Percentiles rank a stretch among this genome's conserved stretches.
Conservation (phyloP, 2,797 vertebrate genomes). For the Acipenser ruthenus region DNA sequence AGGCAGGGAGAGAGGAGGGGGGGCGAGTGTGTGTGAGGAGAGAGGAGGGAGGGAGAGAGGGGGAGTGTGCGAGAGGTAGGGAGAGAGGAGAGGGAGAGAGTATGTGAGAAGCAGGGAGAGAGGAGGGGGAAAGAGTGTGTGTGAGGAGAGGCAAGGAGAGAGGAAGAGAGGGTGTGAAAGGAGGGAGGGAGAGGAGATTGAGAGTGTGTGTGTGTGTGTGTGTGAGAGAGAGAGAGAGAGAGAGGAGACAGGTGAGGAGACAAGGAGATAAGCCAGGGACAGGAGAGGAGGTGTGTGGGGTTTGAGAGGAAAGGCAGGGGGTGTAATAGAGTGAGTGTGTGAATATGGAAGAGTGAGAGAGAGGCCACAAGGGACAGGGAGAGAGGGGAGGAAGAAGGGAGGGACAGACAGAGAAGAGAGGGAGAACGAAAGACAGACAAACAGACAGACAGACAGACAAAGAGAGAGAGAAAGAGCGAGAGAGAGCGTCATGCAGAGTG, state of each 20-base stretch:
- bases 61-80: slow-evolving; percentile 16
- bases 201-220: not conserved
- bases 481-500: not conserved
- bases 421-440: not conserved
- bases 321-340: not conserved
- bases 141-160: not conserved
- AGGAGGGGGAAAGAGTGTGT: not conserved
- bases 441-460: not conserved
- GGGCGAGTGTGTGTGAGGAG: slow-evolving; percentile 4
- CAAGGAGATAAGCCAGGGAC: not conserved
- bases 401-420: not conserved
- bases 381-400: not conserved
- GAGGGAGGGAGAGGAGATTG: not conserved
- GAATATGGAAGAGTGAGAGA: not conserved
- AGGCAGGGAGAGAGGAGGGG: slow-evolving; percentile 12
- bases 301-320: slow-evolving; percentile 12
- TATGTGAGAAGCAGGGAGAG: slow-evolving; percentile 20
- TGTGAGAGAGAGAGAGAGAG: not conserved
- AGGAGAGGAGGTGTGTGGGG: not conserved
- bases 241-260: slow-evolving; percentile 4
- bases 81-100: not conserved
- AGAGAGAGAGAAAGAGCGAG: not conserved
- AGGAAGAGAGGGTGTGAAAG: slow-evolving; percentile 8
- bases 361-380: not conserved
- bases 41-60: slow-evolving; percentile 18